Evolutionary conservation across 1,140 invertebrate species (phyloP).

Genomic region (Zaprionus kolodkinae): DNA sequence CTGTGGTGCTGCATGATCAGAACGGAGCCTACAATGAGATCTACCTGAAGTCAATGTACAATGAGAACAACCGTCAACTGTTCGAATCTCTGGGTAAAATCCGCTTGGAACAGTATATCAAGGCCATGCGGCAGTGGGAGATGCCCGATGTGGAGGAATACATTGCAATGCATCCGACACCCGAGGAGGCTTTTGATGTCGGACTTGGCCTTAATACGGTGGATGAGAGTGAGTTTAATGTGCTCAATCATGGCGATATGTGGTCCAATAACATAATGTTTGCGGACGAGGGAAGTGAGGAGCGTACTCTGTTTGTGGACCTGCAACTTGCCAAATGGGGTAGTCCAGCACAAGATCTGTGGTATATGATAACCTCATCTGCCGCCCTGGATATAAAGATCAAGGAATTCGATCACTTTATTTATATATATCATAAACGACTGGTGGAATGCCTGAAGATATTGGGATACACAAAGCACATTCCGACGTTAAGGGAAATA

Average conservation of each 20-base stretch:
- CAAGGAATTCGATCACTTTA: constrained; percentile 69
- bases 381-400: constrained; percentile 56
- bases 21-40: constrained; percentile 62
- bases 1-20: constrained; percentile 64
- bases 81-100: constrained; percentile 47
- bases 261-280: constrained; percentile 84
- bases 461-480: constrained; percentile 55
- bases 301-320: constrained; percentile 62
- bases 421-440: constrained; percentile 66
- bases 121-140: constrained; percentile 57
- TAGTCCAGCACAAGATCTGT: constrained; percentile 64
- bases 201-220: constrained; percentile 38
- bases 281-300: constrained; percentile 74
- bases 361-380: constrained; percentile 64
- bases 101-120: constrained; percentile 21
- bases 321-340: constrained; percentile 70
- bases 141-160: constrained; percentile 57
- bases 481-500: constrained; percentile 58
- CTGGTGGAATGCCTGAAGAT: constrained; percentile 56
- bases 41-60: constrained; percentile 44
- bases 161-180: constrained; percentile 12
- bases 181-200: constrained; percentile 28
- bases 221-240: constrained; percentile 85
- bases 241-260: constrained; percentile 88
- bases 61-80: constrained; percentile 38